phyloP scores from a whole-genome alignment of 2,888 invertebrate species.

The Mechanitis mazaeus region DNA sequence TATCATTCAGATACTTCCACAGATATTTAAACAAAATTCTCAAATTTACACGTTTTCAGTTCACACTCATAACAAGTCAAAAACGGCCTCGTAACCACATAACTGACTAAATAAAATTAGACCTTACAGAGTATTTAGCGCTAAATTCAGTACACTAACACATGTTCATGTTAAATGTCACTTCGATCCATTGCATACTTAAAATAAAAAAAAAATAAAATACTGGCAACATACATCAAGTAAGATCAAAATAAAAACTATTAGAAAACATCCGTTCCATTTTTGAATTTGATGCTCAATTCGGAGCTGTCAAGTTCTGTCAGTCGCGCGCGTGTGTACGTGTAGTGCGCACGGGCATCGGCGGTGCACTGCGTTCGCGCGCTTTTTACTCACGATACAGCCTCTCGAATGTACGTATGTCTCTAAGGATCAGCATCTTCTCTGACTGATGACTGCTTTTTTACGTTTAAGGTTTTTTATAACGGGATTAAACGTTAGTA shows the following conservation, averaged over 20 bases:
- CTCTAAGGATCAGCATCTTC: constrained; percentile 38
- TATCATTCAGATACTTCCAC: constrained; percentile 11
- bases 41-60: constrained; percentile 50
- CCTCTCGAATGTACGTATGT: constrained; percentile 55
- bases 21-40: constrained; percentile 21
- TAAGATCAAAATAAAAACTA: constrained; percentile 48
- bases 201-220: constrained; percentile 13
- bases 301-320: constrained; percentile 58
- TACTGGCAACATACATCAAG: constrained; percentile 29
- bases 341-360: constrained; percentile 70
- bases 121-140: constrained; percentile 67
- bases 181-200: constrained; percentile 29
- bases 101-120: constrained; percentile 53
- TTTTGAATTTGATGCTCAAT: constrained; percentile 39
- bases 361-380: constrained; percentile 75
- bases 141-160: constrained; percentile 57
- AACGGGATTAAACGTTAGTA: constrained; percentile 59
- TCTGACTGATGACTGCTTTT: constrained; percentile 57
- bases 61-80: constrained; percentile 64
- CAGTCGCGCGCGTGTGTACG: constrained; percentile 64
- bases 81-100: constrained; percentile 66
- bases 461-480: constrained; percentile 57
- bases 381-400: constrained; percentile 71
- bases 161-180: constrained; percentile 39
- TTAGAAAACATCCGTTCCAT: constrained; percentile 53